A percentile compares a stretch with the other conserved stretches of the same genome.
Evolutionary conservation across 2,797 vertebrate genomes (phyloP).

Genomic region (Nannoperca obscura): DNA sequence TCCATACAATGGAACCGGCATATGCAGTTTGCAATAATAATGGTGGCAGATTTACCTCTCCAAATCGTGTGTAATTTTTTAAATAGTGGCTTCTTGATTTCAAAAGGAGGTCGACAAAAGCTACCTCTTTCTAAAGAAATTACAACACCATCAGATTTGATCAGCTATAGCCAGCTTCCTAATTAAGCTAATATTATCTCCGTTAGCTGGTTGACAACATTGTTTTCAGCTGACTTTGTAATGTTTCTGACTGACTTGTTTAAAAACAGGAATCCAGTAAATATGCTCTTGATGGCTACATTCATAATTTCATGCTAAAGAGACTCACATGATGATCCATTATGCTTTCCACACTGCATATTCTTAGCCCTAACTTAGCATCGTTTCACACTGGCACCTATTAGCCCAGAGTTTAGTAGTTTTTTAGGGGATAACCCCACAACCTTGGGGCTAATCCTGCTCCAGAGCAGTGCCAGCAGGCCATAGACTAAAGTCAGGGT

Average conservation of each 20-base stretch:
- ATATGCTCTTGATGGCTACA: background rate
- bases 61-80: background rate
- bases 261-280: background rate
- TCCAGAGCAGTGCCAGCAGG: no score
- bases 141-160: background rate
- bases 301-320: no score
- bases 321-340: no score
- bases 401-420: no score
- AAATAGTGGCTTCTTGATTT: background rate
- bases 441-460: no score
- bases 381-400: no score
- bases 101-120: background rate
- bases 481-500: no score
- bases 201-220: no score
- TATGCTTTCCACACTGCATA: no score
- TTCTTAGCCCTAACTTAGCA: no score
- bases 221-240: background rate
- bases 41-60: background rate
- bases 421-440: no score
- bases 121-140: background rate
- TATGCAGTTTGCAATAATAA: background rate
- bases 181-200: background rate
- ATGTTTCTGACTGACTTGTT: background rate
- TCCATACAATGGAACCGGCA: no score
- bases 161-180: background rate